A percentile compares a stretch with the other conserved stretches of the same genome.
Evolutionary conservation across 2,113 vertebrate species (phyloP).

Genomic region (Copsychus sechellarum): DNA sequence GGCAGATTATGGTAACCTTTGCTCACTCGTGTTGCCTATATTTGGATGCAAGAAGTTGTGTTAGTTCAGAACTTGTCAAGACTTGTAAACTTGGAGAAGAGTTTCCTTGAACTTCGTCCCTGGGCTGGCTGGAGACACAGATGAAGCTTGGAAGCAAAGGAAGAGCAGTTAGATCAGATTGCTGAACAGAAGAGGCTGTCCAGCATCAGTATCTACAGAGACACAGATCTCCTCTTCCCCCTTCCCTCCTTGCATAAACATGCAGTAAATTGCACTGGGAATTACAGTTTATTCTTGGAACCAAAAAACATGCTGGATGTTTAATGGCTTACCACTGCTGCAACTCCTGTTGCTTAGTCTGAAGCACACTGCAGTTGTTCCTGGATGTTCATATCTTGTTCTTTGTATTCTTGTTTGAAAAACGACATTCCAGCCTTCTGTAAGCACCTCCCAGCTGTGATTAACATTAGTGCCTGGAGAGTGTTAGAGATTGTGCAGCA

Average conservation of each 20-base stretch:
- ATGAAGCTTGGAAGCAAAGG: not conserved
- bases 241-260: not conserved
- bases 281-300: not conserved
- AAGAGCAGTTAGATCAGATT: not conserved
- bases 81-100: not conserved
- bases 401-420: not conserved
- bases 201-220: not conserved
- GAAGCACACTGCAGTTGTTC: not conserved
- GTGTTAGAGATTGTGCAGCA: not conserved
- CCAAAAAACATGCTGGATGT: fast-evolving
- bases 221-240: not conserved
- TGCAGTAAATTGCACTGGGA: not conserved
- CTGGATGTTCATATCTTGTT: not conserved
- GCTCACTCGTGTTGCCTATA: not conserved
- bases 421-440: not conserved
- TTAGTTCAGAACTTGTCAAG: not conserved
- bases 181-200: not conserved
- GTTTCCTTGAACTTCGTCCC: not conserved
- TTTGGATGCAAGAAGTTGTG: not conserved
- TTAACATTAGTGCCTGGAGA: not conserved
- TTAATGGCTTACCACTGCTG: not conserved
- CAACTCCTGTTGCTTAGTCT: not conserved
- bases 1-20: not conserved
- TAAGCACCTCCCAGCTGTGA: not conserved
- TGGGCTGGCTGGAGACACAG: not conserved